Evolutionary conservation across 1,140 invertebrate genomes (phyloP).

Genomic region (Neotoxoptera formosana): DNA sequence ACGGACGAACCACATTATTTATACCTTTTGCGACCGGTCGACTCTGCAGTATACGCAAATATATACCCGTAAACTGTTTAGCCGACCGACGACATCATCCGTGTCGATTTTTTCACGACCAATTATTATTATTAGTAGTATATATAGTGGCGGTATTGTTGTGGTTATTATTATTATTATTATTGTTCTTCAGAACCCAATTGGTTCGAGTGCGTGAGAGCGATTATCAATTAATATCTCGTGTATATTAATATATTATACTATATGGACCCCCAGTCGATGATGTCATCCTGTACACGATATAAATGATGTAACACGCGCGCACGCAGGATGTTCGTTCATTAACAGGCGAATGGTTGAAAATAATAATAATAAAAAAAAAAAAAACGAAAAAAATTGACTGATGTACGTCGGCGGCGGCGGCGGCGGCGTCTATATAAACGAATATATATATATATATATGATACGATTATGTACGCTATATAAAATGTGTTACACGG

Average conservation of each 20-base stretch:
- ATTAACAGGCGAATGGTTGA: conserved; percentile 47
- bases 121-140: background rate
- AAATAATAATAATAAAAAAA: background rate
- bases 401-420: conserved; percentile 1
- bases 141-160: background rate
- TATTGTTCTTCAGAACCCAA: conserved; percentile 49
- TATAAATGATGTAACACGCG: conserved; percentile 49
- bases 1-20: background rate
- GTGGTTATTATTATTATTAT: background rate
- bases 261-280: conserved; percentile 40
- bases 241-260: conserved; percentile 6
- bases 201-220: conserved; percentile 55
- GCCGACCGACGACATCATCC: background rate
- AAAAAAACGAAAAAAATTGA: conserved; percentile 34
- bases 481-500: conserved; percentile 5
- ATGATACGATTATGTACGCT: background rate
- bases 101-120: conserved; percentile 33
- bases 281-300: conserved; percentile 52
- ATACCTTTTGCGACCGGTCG: background rate
- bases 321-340: conserved; percentile 52
- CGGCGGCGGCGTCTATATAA: background rate
- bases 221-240: conserved; percentile 55
- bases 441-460: background rate
- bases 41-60: too few species aligned
- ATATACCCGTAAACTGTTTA: background rate